Evolutionary conservation across 2,797 vertebrate species (phyloP), one percentile per base, ranked within the genome.

Genomic region (Hirundo rustica): DNA sequence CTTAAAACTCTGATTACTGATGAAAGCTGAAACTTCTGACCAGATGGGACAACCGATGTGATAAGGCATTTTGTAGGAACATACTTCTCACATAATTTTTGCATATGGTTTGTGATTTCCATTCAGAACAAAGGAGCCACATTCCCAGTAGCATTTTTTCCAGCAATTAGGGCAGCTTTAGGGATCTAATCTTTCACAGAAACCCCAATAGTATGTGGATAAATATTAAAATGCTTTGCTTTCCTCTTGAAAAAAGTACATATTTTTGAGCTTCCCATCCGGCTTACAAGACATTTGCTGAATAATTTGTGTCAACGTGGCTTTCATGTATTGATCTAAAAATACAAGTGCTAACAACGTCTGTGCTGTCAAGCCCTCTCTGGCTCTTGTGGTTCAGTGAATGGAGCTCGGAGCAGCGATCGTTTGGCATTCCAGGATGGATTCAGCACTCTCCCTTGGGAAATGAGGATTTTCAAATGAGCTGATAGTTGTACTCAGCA

Each of bases 301-400:
- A 92, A 77, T 97, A 96, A 97, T 97, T 97, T 92, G 87, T 97
- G 96, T 97, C 93, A 86, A 55, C 78, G 85, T 93, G 95, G 74
- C 96, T 96, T 97, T 96, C 96, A 61, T 88, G 70, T 94, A 81
- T 95, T 92, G 85, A 94, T 92, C 91, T 94, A 95, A 96, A 91
- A 94, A 95, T 95, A 93, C 72, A 95, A 95, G 79, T 83, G 94
- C 92, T 95, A 96, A 88, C 94, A 91, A 40, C 42, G 1, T 87
- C 95, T 90, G 81, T 94, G 50, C 94, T 91, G 83, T 96, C 74
- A 14, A 68, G 91, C 88, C 86, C 93, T 73, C 73, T 88, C 62
- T 95, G 36, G 72, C 92, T 95, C 64, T 38, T 57, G 75, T 10
- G 66, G 57, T 58, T 22, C n/a, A 75, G 76, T 92, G 93, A 77